These are phyloP conservation scores for Chaetorhynchus papuensis DNA, from an alignment of 2,113 vertebrate genomes.

Conservation along the genomic window DNA sequence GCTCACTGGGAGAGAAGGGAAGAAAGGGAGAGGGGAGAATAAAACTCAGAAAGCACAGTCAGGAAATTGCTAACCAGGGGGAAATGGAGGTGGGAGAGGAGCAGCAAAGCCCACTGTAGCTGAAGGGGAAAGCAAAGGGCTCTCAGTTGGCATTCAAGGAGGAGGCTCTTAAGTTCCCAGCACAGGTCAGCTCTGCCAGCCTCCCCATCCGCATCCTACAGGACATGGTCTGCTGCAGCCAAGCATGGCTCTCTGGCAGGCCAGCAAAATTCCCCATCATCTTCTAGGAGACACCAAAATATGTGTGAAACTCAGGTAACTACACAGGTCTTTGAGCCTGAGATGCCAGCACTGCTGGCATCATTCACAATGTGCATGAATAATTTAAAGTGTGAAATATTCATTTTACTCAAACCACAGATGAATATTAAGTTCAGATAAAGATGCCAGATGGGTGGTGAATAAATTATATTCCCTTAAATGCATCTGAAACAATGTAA, in stretches of 20 bases:
- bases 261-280: neutral
- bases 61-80: neutral
- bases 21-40: neutral
- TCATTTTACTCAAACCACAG: neutral
- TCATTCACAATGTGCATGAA: neutral
- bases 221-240: neutral
- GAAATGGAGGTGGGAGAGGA: neutral
- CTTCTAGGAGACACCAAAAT: neutral
- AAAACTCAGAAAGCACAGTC: neutral
- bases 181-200: neutral
- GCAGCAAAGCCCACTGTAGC: neutral
- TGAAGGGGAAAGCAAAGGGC: neutral
- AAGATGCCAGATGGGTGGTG: neutral
- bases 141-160: fast-evolving
- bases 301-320: neutral
- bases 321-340: neutral
- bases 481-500: neutral
- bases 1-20: neutral
- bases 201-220: fast-evolving
- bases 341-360: neutral
- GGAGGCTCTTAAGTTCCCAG: neutral
- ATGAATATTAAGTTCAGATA: neutral
- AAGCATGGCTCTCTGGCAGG: neutral
- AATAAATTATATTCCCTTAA: constrained; percentile 12
- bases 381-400: neutral